phyloP scores from a whole-genome alignment of 2,888 invertebrate genomes.

The Tubiluchus corallicola region DNA sequence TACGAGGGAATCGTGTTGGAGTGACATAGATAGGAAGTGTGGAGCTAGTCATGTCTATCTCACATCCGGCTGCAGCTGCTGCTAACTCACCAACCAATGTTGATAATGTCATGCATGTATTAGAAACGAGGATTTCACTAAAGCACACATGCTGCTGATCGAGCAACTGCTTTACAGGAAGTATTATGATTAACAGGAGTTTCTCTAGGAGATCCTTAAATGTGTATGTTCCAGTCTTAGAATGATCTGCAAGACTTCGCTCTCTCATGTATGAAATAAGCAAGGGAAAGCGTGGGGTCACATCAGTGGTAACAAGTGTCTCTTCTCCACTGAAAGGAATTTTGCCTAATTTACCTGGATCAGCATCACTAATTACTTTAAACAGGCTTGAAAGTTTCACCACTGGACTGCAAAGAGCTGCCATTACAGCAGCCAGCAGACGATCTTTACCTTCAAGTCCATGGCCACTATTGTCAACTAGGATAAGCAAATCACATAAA shows the following conservation, averaged over 20 bases:
- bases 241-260: no score
- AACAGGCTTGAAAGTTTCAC: no score
- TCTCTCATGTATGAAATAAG: no score
- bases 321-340: no score
- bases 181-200: constrained; percentile 56
- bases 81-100: constrained; percentile 72
- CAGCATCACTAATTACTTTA: no score
- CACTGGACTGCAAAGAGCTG: constrained; percentile 60
- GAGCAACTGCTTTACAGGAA: constrained; percentile 46
- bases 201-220: constrained; percentile 64
- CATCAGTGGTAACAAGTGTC: no score
- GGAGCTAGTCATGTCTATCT: constrained; percentile 33
- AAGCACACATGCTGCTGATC: constrained; percentile 31
- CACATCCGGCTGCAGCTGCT: constrained; percentile 47
- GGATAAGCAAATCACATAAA: constrained; percentile 51
- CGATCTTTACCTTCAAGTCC: constrained; percentile 35
- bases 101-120: constrained; percentile 39
- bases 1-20: constrained; percentile 71
- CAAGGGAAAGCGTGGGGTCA: no score
- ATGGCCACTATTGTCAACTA: no score
- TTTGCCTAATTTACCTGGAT: no score
- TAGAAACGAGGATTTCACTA: constrained; percentile 32
- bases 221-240: no score
- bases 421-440: constrained; percentile 56
- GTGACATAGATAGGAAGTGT: constrained; percentile 48